Conservation (phyloP, 1,140 invertebrate species). For the Dendroctonus ponderosae region DNA sequence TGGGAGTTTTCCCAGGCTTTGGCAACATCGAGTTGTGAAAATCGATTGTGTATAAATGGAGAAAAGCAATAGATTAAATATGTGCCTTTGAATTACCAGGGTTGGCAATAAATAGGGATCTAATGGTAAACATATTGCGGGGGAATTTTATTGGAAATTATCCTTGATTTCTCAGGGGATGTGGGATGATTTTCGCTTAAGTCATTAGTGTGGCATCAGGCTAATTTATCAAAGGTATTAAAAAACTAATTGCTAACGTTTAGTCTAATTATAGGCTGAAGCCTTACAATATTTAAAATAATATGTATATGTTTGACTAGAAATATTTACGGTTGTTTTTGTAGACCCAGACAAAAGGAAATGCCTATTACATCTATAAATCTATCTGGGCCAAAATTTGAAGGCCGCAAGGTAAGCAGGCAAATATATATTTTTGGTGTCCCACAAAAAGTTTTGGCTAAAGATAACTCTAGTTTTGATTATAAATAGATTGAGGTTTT, state of each 20-base stretch:
- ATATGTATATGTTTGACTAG: too few relatives aligned
- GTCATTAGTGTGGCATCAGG: too few relatives aligned
- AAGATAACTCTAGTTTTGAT: constrained; percentile 16
- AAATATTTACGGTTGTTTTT: too few relatives aligned
- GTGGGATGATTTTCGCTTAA: too few relatives aligned
- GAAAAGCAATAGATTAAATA: constrained; percentile 16
- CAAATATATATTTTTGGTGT: constrained; percentile 15
- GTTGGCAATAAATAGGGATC: neutral
- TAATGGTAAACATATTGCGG: constrained; percentile 12
- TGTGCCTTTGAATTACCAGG: constrained; percentile 6
- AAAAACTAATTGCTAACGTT: too few relatives aligned
- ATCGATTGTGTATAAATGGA: constrained; percentile 12
- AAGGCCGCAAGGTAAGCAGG: constrained; percentile 10
- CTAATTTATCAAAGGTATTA: too few relatives aligned
- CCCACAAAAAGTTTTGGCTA: constrained; percentile 15
- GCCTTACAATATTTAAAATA: too few relatives aligned
- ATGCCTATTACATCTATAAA: constrained; percentile 11
- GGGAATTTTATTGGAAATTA: constrained; percentile 7
- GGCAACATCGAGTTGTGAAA: constrained; percentile 8
- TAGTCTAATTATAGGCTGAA: too few relatives aligned
- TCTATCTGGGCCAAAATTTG: constrained; percentile 17
- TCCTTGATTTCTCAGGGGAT: neutral
- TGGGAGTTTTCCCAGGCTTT: constrained; percentile 8
- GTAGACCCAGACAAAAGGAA: constrained; percentile 12
- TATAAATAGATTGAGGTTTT: constrained; percentile 21